Base-by-base conservation (phyloP, 2,113 vertebrate genomes). In the Poecile atricapillus region DNA sequence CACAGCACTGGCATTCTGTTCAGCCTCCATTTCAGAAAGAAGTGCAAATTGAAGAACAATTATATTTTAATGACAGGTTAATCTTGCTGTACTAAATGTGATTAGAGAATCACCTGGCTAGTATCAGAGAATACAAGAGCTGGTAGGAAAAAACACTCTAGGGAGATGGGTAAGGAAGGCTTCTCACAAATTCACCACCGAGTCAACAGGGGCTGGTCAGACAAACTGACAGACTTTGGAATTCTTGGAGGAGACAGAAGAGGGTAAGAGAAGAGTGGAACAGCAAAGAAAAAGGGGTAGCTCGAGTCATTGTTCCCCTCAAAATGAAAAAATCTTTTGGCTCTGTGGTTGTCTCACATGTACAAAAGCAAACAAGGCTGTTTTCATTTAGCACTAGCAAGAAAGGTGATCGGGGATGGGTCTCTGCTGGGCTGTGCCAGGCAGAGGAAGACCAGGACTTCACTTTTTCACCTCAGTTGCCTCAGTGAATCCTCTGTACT, bases 1-100 rank as follows among this genome's bases (percentile, higher is more conserved):
- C 71, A 89, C 63, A 81, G 81, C 53, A 87, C 89, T 83, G 75
- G 70, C 92, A 89, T 74, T 90, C 89, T 81, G 91, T 83, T 97
- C 90, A 64, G 86, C 64, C 60, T 94, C 39, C 53, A 37, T 96
- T 97, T 96, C 94, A 97, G 92, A 94, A 93, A 89, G 21, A 69
- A 94, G 82, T 82, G 89, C 73, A 97, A 94, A 94, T 33, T 93
- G 84, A 97, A 96, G 96, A 90, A 94, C 87, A 96, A 90, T 96
- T 97, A 83, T 85, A 73, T 93, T 92, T 93, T 96, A 97, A 97
- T 96, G 96, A 97, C 91, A 97, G 90, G 95, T 96, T 97, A 95
- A 96, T 95, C 84, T 95, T 86, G 23, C 86, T 47, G 69, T 68
- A n/a, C 41, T 87, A 85, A 93, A 94, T 65, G 80, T 90, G 71